phyloP scores from a whole-genome alignment of 2,797 vertebrate genomes.

The Squalus acanthias region DNA sequence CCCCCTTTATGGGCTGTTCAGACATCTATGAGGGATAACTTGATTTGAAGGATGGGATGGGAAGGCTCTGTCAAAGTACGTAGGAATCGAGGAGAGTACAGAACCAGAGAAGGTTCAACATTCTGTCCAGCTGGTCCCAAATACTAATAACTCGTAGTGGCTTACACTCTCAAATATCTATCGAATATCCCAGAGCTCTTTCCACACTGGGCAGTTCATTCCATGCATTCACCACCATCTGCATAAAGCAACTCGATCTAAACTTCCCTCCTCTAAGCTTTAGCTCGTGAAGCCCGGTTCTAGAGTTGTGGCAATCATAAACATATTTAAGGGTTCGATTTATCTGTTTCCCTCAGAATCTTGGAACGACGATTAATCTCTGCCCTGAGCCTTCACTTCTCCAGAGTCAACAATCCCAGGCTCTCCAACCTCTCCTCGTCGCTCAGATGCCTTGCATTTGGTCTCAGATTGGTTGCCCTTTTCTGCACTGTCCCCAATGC shows the following conservation, averaged over 20 bases:
- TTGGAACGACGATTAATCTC: not conserved
- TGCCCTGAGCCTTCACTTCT: not conserved
- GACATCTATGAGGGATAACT: not conserved
- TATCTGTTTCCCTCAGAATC: not conserved
- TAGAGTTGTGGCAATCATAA: not conserved
- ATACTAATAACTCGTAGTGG: not conserved
- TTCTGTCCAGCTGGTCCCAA: not conserved
- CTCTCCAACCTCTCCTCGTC: not conserved
- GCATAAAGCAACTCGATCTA: not conserved
- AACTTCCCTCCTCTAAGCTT: not conserved
- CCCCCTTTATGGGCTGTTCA: not conserved
- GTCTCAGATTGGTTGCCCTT: not conserved
- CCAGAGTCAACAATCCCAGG: not conserved
- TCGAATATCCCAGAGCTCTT: not conserved
- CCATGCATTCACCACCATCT: not conserved
- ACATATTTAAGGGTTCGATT: not conserved
- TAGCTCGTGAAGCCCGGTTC: not conserved
- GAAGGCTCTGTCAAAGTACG: too few species aligned
- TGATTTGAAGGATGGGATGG: not conserved
- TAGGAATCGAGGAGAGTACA: not conserved
- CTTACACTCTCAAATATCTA: not conserved
- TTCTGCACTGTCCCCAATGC: not conserved
- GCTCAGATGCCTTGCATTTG: not conserved
- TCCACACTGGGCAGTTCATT: not conserved
- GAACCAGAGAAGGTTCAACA: not conserved